These are phyloP conservation scores for Hybos culiciformis DNA, from an alignment of 2,888 invertebrate species.

Conservation along the genomic window DNA sequence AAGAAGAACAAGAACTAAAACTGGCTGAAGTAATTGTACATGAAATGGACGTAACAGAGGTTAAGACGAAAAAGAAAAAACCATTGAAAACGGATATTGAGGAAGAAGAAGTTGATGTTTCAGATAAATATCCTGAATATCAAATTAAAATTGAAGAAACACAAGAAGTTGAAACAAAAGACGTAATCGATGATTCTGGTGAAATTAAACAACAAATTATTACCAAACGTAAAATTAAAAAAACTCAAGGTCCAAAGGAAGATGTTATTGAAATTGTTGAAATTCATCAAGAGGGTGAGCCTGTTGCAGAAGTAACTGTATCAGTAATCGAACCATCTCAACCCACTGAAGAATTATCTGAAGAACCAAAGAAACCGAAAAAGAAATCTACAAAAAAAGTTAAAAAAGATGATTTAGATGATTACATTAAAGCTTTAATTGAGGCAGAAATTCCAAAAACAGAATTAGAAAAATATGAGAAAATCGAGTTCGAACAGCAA, in stretches of 20 bases:
- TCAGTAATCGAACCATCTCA: slow-evolving; percentile 17
- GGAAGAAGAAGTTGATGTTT: slow-evolving; percentile 15
- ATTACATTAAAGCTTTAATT: slow-evolving; percentile 25
- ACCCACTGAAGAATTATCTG: slow-evolving; percentile 13
- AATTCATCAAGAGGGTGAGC: slow-evolving; percentile 21
- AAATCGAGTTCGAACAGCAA: slow-evolving; percentile 27
- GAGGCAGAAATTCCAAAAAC: slow-evolving; percentile 30
- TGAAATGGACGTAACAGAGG: too few relatives aligned
- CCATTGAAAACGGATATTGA: slow-evolving; percentile 13
- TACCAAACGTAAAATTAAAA: slow-evolving; percentile 31
- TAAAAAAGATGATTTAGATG: slow-evolving; percentile 23
- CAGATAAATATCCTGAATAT: too few relatives aligned
- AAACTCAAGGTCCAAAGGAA: slow-evolving; percentile 33
- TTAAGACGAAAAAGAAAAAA: too few relatives aligned
- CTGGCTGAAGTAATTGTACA: too few relatives aligned
- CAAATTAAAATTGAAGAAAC: slow-evolving; percentile 13
- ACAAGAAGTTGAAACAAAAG: slow-evolving; percentile 20
- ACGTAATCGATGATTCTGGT: slow-evolving; percentile 29
- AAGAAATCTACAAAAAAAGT: slow-evolving; percentile 27
- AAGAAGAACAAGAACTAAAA: slow-evolving; percentile 6
- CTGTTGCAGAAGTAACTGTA: slow-evolving; percentile 21
- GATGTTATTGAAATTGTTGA: slow-evolving; percentile 33
- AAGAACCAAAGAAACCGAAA: slow-evolving; percentile 19
- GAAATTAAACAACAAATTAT: slow-evolving; percentile 25
- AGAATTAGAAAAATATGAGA: slow-evolving; percentile 33